phyloP scores from a whole-genome alignment of 1,140 invertebrate species.

The Neotoxoptera formosana region DNA sequence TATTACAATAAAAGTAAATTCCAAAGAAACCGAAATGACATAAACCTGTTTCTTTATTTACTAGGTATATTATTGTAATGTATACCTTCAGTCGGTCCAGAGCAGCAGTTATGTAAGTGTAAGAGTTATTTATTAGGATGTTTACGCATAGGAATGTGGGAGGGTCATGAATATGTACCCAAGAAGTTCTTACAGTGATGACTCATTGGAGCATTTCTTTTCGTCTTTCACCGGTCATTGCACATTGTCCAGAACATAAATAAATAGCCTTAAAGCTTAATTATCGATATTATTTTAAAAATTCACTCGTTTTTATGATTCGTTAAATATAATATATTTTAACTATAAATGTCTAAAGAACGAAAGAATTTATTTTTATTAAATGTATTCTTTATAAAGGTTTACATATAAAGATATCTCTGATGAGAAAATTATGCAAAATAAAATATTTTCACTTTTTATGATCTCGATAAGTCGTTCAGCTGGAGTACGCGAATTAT shows the following conservation, averaged over 20 bases:
- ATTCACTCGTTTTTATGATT: background rate
- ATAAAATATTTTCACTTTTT: too few species aligned
- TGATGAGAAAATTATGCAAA: too few species aligned
- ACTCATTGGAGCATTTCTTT: conserved; percentile 37
- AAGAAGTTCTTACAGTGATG: background rate
- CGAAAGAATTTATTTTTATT: background rate
- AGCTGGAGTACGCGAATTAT: too few species aligned
- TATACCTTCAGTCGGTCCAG: conserved; percentile 14
- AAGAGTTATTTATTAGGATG: conserved; percentile 54
- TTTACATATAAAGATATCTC: background rate
- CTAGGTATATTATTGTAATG: background rate
- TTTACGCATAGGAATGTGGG: conserved; percentile 50
- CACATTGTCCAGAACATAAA: background rate
- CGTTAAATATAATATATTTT: background rate
- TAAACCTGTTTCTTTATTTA: conserved; percentile 41
- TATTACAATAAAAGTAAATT: background rate
- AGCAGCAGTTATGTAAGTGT: conserved; percentile 27
- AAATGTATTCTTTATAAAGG: background rate
- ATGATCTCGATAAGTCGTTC: too few species aligned
- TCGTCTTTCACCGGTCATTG: background rate
- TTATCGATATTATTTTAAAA: background rate
- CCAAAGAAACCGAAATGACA: conserved; percentile 15
- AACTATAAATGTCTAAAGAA: background rate
- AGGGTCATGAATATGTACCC: background rate
- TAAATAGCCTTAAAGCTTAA: background rate